Conservation (phyloP, 2,888 invertebrate genomes). For the Strigamia maritima region DNA sequence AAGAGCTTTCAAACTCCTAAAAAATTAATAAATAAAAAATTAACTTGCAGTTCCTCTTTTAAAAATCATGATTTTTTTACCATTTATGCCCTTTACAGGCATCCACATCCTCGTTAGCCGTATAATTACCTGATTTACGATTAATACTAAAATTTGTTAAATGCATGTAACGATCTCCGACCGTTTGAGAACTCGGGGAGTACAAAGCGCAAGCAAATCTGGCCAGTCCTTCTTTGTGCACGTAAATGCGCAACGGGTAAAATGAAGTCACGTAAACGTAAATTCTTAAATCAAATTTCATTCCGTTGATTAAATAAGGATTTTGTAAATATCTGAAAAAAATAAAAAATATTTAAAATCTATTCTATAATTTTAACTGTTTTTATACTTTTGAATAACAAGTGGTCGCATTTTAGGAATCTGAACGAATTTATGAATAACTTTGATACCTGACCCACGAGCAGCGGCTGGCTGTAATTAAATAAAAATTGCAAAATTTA, state of each 20-base stretch:
- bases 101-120: constrained; percentile 83
- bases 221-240: constrained; percentile 93
- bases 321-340: constrained; percentile 67
- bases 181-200: constrained; percentile 61
- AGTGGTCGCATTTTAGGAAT: constrained; percentile 85
- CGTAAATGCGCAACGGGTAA: constrained; percentile 87
- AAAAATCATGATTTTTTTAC: too few relatives aligned
- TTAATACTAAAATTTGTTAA: constrained; percentile 89
- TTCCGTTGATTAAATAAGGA: constrained; percentile 82
- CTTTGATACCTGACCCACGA: constrained; percentile 90
- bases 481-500: too few relatives aligned
- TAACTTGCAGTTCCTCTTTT: too few relatives aligned
- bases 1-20: constrained; percentile 70
- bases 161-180: constrained; percentile 85
- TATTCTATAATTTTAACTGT: too few relatives aligned
- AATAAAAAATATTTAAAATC: background rate
- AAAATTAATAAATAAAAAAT: constrained; percentile 46
- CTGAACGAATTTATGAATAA: constrained; percentile 89
- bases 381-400: constrained; percentile 80
- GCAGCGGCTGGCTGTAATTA: constrained; percentile 82
- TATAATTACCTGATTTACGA: constrained; percentile 78
- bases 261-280: constrained; percentile 95
- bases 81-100: constrained; percentile 94
- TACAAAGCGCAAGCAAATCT: constrained; percentile 91
- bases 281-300: constrained; percentile 92